These are phyloP conservation scores for Atherinomorus stipes DNA, from an alignment of 2,113 vertebrate genomes.

Conservation along the genomic window DNA sequence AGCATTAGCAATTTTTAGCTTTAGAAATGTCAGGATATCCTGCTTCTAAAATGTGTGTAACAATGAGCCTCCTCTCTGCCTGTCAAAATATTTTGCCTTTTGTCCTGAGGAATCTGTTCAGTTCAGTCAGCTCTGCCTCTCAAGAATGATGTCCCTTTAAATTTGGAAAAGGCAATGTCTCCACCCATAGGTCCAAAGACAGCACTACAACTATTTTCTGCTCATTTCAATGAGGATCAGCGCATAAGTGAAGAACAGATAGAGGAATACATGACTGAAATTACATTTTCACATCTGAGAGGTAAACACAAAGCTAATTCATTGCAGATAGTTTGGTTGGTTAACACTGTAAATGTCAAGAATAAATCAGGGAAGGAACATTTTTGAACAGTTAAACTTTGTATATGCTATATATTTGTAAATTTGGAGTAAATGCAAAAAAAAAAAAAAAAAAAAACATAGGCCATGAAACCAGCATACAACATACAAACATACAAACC, in stretches of 20 bases:
- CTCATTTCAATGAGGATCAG: background rate
- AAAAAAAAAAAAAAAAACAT: constrained; percentile 5
- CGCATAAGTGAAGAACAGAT: background rate
- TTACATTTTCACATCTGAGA: no score
- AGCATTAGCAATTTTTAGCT: constrained; percentile 80
- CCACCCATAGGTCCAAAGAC: constrained; percentile 71
- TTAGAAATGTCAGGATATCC: constrained; percentile 74
- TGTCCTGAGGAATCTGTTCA: constrained; percentile 74
- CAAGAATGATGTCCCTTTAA: background rate
- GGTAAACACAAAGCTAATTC: background rate
- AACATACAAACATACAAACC: constrained; percentile 49
- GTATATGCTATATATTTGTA: constrained; percentile 62
- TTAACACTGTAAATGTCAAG: background rate
- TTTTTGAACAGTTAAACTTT: constrained; percentile 33
- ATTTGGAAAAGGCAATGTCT: constrained; percentile 75
- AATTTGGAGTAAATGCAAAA: constrained; percentile 67
- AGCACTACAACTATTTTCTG: constrained; percentile 27
- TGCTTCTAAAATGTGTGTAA: constrained; percentile 70
- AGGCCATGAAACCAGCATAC: constrained; percentile 48
- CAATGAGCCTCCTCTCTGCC: constrained; percentile 75
- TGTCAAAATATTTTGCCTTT: constrained; percentile 82
- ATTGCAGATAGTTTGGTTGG: background rate
- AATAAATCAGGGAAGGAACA: constrained; percentile 6
- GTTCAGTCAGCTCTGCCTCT: constrained; percentile 27
- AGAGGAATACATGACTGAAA: no score